Percentiles rank a stretch among this genome's conserved stretches.
These are phyloP conservation scores for Drosophila littoralis DNA, from an alignment of 1,140 invertebrate genomes.

Conservation along the genomic window DNA sequence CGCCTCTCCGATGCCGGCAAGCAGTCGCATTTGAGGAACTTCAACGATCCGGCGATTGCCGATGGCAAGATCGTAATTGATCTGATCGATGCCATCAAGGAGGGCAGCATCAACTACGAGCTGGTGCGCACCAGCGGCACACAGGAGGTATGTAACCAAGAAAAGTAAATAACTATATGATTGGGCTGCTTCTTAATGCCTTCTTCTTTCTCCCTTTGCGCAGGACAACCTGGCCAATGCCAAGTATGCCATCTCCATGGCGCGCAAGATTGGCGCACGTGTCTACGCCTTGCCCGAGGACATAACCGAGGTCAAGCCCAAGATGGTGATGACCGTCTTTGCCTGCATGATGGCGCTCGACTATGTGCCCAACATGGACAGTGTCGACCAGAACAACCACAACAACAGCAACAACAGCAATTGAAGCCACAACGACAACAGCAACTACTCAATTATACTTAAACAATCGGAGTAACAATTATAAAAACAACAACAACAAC, in stretches of 20 bases:
- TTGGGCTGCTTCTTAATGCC: not conserved
- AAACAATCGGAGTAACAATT: constrained; percentile 21
- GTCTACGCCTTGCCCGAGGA: constrained; percentile 99
- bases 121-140: constrained; percentile 91
- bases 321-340: constrained; percentile 99
- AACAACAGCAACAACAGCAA: constrained; percentile 75
- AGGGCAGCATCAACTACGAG: constrained; percentile 97
- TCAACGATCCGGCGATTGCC: constrained; percentile 94
- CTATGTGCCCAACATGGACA: constrained; percentile 95
- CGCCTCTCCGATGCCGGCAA: constrained; percentile 93
- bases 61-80: constrained; percentile 96
- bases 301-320: constrained; percentile 98
- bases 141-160: constrained; percentile 89
- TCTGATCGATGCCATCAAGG: constrained; percentile 98
- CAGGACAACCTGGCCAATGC: constrained; percentile 98
- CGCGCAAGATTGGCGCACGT: constrained; percentile 97
- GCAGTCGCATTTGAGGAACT: constrained; percentile 91
- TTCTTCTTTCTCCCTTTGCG: not conserved
- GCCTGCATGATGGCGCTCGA: constrained; percentile 99
- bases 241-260: constrained; percentile 99
- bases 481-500: constrained; percentile 18
- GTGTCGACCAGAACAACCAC: constrained; percentile 82
- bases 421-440: constrained; percentile 21
- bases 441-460: constrained; percentile 42
- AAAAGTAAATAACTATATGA: too few relatives aligned